A percentile compares a stretch with the other conserved stretches of the same genome.
phyloP scores from a whole-genome alignment of 2,888 invertebrate species.

The Flexamia atlantica region DNA sequence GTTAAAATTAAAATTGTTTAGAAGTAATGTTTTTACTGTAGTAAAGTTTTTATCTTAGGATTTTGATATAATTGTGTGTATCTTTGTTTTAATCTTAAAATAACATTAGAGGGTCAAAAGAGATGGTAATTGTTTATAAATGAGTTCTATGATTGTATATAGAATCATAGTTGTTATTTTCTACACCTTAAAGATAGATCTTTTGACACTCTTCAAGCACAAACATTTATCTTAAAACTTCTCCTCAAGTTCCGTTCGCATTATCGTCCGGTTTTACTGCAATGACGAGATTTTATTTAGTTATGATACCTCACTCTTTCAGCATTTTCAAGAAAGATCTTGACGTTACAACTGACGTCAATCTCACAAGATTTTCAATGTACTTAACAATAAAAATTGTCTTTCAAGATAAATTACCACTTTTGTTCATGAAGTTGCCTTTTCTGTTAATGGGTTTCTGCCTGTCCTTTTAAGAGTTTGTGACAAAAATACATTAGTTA shows the following conservation, averaged over 20 bases:
- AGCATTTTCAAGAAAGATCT: no score
- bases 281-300: not conserved
- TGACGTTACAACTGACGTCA: no score
- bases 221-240: not conserved
- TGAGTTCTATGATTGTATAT: not conserved
- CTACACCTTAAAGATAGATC: no score
- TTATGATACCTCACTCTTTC: slow-evolving; percentile 25
- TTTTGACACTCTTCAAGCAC: not conserved
- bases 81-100: not conserved
- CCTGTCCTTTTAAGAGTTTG: not conserved
- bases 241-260: not conserved
- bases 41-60: not conserved
- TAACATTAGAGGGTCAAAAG: not conserved
- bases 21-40: not conserved
- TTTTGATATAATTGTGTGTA: not conserved
- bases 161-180: no score
- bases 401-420: not conserved
- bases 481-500: no score
- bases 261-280: slow-evolving; percentile 2
- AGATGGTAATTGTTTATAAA: not conserved
- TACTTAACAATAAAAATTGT: slow-evolving; percentile 6
- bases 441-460: no score
- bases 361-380: no score
- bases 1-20: not conserved
- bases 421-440: no score